These are phyloP conservation scores for Harpagoxenus sublaevis DNA, from an alignment of 2,888 invertebrate genomes.

Conservation along the genomic window DNA sequence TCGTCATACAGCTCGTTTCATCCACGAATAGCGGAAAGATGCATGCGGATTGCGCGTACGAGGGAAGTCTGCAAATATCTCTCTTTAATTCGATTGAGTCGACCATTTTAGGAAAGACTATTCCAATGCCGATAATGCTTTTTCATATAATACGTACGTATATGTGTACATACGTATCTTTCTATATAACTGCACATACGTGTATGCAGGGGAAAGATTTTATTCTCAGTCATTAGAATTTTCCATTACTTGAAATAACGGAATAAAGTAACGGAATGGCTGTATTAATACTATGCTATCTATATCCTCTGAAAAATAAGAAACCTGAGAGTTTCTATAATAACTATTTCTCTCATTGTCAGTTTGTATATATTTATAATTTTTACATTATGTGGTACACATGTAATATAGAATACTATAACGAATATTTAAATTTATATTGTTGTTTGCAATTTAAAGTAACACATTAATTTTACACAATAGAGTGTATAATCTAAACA, in stretches of 20 bases:
- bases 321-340: not conserved
- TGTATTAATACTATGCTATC: not conserved
- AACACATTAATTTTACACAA: not conserved
- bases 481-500: not conserved
- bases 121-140: not conserved
- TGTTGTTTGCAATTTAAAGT: not conserved
- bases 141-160: not conserved
- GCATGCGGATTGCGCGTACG: conserved; percentile 23
- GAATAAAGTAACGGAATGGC: not conserved
- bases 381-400: not conserved
- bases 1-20: conserved; percentile 72
- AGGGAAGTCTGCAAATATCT: not conserved
- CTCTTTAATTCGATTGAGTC: conserved; percentile 15
- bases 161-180: not conserved
- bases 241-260: not conserved
- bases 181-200: not conserved
- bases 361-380: not conserved
- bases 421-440: not conserved
- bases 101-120: conserved; percentile 1
- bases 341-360: not conserved
- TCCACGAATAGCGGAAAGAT: conserved; percentile 49
- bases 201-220: not conserved
- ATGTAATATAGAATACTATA: not conserved
- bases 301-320: not conserved
- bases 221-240: not conserved